Evolutionary conservation across 2,113 vertebrate species (phyloP).

Genomic region (Pseudopipra pipra): DNA sequence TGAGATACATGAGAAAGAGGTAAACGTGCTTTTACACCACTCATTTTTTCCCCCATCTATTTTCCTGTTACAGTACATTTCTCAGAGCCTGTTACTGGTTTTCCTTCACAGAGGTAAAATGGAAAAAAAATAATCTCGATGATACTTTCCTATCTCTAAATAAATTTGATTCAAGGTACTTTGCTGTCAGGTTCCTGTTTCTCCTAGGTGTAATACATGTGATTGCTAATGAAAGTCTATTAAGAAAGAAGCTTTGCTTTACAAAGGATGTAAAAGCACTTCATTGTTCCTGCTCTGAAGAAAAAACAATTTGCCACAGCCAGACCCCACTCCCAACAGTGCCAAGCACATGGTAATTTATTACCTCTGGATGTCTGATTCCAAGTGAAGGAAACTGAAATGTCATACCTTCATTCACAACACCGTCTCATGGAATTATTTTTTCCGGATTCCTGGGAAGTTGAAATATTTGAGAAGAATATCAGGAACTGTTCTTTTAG

Average conservation of each 20-base stretch:
- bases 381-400: constrained; percentile 64
- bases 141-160: background rate
- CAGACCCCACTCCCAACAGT: background rate
- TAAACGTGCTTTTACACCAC: background rate
- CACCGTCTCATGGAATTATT: constrained; percentile 78
- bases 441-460: constrained; percentile 87
- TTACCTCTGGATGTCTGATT: constrained; percentile 62
- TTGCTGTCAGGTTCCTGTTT: background rate
- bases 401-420: constrained; percentile 78
- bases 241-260: constrained; percentile 16
- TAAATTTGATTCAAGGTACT: background rate
- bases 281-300: constrained; percentile 20
- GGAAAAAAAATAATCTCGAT: background rate
- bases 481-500: constrained; percentile 84
- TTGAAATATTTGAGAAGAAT: constrained; percentile 83
- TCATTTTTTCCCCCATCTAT: background rate
- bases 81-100: background rate
- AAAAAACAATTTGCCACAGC: constrained; percentile 47
- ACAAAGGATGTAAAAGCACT: background rate
- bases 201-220: background rate
- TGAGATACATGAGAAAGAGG: background rate
- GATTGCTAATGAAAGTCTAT: background rate
- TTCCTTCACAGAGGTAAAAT: background rate
- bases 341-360: constrained; percentile 23
- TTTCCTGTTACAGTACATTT: background rate